Conservation (phyloP, 2,797 vertebrate species). For the Coilia nasus region DNA sequence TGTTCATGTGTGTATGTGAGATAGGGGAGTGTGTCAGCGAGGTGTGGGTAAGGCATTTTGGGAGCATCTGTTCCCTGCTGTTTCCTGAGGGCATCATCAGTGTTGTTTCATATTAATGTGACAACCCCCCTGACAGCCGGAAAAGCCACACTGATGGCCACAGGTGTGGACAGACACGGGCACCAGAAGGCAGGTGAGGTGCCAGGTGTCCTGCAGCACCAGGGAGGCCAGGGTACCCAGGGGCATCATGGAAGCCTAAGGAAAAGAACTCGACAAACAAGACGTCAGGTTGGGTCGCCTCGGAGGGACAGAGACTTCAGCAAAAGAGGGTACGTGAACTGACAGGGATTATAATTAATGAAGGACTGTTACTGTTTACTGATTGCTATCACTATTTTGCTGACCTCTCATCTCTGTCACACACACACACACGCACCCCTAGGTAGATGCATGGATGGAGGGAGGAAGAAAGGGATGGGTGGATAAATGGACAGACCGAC, state of each 20-base stretch:
- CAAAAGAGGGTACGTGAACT: background rate
- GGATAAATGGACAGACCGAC: background rate
- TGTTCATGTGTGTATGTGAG: background rate
- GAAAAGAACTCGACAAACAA: background rate
- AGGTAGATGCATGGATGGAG: background rate
- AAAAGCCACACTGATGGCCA: background rate
- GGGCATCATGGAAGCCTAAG: background rate
- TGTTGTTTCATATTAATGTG: slow-evolving; percentile 39
- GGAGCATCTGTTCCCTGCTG: slow-evolving; percentile 34
- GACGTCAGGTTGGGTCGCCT: background rate
- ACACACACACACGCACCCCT: background rate
- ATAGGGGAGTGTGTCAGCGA: background rate
- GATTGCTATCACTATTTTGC: background rate
- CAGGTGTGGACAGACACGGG: background rate
- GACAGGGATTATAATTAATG: background rate
- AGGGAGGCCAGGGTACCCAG: background rate
- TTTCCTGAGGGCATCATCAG: slow-evolving; percentile 5
- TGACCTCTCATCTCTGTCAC: background rate
- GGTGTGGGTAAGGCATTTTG: background rate
- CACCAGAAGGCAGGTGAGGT: slow-evolving; percentile 21
- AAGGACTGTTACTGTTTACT: no score
- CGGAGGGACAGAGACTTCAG: background rate
- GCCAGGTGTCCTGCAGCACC: background rate
- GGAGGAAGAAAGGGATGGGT: background rate
- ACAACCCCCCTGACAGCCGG: slow-evolving; percentile 25